Evolutionary conservation across 2,797 vertebrate genomes (phyloP), one percentile per base, ranked within the genome.

Genomic region (Bovichtus diacanthus): DNA sequence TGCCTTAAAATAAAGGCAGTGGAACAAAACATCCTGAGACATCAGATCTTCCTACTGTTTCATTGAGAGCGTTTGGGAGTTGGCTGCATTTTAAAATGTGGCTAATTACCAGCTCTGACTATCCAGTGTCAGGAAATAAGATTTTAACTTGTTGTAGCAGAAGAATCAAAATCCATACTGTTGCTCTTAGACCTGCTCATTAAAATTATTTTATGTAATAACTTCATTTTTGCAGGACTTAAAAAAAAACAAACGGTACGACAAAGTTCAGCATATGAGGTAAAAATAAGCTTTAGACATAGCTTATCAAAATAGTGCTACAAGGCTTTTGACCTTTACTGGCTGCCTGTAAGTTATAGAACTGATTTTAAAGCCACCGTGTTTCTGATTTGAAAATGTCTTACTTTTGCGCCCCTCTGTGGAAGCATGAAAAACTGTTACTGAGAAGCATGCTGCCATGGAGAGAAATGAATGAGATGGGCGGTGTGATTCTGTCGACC

Each of bases 41-140:
- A 46, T 50, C n/a, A 56, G 19, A 25, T 55, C 46, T 50, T 46
- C 58, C 36, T 50, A 0, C 51, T 64, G 44, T 74, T 76, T 76
- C 34, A 50, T 1, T 38, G 50, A 36, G 29, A 15, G 60, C n/a
- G 31, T 56, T 34, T 54, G 34, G 61, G 25, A 34, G 59, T n/a
- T 66, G 46, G 56, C 56, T 47, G 67, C 34, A 56, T 70, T 49
- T 70, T 39, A 71, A 66, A 70, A 62, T 38, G 18, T n/a, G 23
- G n/a, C 44, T 31, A 29, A 56, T 16, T 3, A 18, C 25, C 7
- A 0, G 0, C 46, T 58, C n/a, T 21, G 27, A 23, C 50, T 62
- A 38, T 62, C 27, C 3, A 36, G 34, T 43, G 3, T 53, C 44
- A 67, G 23, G 16, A 55, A n/a, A 60, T 16, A 5, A 1, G 10